phyloP scores from a whole-genome alignment of 2,888 invertebrate species.

The Brachyptera putata region DNA sequence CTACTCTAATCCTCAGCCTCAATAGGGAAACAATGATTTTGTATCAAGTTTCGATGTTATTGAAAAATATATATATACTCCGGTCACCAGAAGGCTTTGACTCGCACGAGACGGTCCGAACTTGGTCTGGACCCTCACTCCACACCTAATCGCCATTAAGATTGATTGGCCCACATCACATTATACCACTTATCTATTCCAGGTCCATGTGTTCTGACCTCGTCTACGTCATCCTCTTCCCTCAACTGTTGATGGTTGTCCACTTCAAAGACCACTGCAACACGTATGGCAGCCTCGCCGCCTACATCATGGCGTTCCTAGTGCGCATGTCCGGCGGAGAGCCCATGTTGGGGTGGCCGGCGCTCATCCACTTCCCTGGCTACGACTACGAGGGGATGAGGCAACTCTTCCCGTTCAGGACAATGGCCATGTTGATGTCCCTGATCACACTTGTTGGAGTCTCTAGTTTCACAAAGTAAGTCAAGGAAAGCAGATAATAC shows the following conservation, averaged over 20 bases:
- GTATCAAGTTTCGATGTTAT: too few species aligned
- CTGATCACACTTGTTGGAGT: conserved; percentile 73
- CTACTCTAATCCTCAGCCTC: too few species aligned
- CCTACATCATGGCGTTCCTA: conserved; percentile 78
- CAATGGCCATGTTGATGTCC: conserved; percentile 89
- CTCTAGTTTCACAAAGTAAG: conserved; percentile 73
- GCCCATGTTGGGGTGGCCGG: conserved; percentile 71
- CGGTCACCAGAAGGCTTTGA: too few species aligned
- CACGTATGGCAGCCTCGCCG: conserved; percentile 92
- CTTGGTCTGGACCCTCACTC: too few species aligned
- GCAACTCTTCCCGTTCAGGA: conserved; percentile 94
- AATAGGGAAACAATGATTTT: too few species aligned
- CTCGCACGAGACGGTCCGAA: too few species aligned
- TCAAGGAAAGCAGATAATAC: too few species aligned
- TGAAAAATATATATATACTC: too few species aligned
- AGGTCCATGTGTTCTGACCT: conserved; percentile 98
- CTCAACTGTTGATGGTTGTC: conserved; percentile 95
- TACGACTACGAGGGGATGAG: conserved; percentile 60
- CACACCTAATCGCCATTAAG: too few species aligned
- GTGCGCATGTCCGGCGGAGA: conserved; percentile 87
- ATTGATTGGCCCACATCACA: too few species aligned
- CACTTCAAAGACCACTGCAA: conserved; percentile 93
- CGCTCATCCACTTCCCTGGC: conserved; percentile 83
- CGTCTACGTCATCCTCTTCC: conserved; percentile 97
- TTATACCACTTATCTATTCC: too few species aligned